These are phyloP conservation scores for Dallia pectoralis DNA, from an alignment of 2,797 vertebrate species.

Conservation along the genomic window DNA sequence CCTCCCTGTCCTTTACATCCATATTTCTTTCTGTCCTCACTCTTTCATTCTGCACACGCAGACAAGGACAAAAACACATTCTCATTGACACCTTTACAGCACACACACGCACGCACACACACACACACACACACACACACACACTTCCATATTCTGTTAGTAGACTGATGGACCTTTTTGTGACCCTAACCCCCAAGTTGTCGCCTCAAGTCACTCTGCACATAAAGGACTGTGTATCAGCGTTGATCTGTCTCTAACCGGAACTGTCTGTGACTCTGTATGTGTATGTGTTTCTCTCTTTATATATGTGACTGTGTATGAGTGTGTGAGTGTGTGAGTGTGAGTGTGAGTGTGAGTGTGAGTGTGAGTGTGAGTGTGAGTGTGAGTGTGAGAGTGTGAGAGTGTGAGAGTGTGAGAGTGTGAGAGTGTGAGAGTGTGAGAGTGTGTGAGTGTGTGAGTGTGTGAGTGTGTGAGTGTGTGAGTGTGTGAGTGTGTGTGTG, in stretches of 20 bases:
- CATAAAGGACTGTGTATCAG: neutral
- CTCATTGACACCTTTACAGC: too few relatives aligned
- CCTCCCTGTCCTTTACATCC: neutral
- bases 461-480: slow-evolving; percentile 2
- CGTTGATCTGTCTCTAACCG: slow-evolving; percentile 3
- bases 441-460: neutral
- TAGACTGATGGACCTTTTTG: neutral
- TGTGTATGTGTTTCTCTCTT: neutral
- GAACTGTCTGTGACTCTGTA: neutral
- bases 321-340: neutral
- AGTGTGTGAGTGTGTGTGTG: slow-evolving; percentile 1
- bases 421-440: neutral
- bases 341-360: neutral
- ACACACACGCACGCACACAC: too few relatives aligned
- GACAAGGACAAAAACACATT: too few relatives aligned
- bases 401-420: slow-evolving; percentile 10
- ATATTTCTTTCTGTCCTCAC: neutral
- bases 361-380: slow-evolving; percentile 8
- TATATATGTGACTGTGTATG: slow-evolving; percentile 5
- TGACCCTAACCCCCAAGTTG: neutral
- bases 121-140: too few relatives aligned
- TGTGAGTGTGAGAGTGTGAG: neutral
- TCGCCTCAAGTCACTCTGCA: neutral
- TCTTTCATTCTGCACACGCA: neutral
- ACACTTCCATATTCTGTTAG: neutral